A percentile compares a stretch with the other conserved stretches of the same genome.
phyloP scores from a whole-genome alignment of 2,113 vertebrate species.

The Heterotis niloticus region DNA sequence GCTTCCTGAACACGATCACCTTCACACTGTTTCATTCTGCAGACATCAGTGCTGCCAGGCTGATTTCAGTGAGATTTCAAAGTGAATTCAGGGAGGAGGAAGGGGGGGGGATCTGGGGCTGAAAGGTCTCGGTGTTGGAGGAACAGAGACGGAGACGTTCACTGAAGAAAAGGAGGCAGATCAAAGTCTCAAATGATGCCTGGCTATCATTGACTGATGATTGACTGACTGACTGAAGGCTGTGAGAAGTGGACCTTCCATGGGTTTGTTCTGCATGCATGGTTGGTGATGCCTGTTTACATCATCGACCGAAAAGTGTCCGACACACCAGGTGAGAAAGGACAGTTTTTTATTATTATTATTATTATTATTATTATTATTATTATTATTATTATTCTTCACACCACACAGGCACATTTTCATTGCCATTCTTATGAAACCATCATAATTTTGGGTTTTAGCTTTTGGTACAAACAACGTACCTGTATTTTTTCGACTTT shows the following conservation, averaged over 20 bases:
- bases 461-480: no score
- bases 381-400: background rate
- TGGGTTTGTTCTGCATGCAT: constrained; percentile 54
- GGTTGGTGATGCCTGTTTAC: constrained; percentile 65
- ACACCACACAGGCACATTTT: background rate
- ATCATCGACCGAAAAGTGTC: constrained; percentile 67
- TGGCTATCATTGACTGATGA: constrained; percentile 38
- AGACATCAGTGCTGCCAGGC: no score
- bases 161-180: constrained; percentile 36
- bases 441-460: no score
- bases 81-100: no score
- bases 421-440: no score
- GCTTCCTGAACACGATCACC: no score
- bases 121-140: background rate
- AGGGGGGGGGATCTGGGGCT: no score
- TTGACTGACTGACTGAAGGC: constrained; percentile 36
- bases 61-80: no score
- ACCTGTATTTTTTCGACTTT: no score
- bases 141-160: constrained; percentile 32
- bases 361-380: background rate
- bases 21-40: no score
- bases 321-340: constrained; percentile 68
- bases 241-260: constrained; percentile 21
- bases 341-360: background rate
- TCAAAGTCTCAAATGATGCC: constrained; percentile 31